Conservation (phyloP, 2,888 invertebrate species). For the Ecliptopera silaceata region DNA sequence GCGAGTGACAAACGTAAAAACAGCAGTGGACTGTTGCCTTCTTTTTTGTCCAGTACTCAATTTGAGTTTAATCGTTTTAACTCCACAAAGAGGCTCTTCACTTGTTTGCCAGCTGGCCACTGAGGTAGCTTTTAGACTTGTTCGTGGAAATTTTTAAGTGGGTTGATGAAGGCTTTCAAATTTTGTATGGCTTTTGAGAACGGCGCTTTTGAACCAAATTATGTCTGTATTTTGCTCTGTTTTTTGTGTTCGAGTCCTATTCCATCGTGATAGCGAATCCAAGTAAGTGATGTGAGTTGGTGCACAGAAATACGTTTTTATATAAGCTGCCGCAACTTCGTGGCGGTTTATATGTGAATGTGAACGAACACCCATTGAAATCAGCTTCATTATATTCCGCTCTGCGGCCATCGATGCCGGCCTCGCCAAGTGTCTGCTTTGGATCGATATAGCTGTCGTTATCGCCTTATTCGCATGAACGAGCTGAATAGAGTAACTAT, state of each 20-base stretch:
- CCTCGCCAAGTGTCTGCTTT: slow-evolving; percentile 31
- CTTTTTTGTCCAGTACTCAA: slow-evolving; percentile 22
- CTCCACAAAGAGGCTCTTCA: slow-evolving; percentile 18
- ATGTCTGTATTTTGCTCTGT: not conserved
- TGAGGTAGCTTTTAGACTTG: slow-evolving; percentile 18
- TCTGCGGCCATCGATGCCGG: slow-evolving; percentile 37
- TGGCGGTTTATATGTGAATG: slow-evolving; percentile 2
- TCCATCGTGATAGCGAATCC: slow-evolving; percentile 1
- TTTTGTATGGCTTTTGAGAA: not conserved
- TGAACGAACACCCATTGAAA: slow-evolving; percentile 10
- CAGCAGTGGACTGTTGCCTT: slow-evolving; percentile 21
- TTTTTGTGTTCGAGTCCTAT: not conserved
- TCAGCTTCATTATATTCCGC: slow-evolving; percentile 49
- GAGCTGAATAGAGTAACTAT: slow-evolving; percentile 22
- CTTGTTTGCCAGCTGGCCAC: slow-evolving; percentile 23
- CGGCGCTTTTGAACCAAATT: not conserved
- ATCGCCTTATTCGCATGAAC: slow-evolving; percentile 36
- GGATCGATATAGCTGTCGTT: slow-evolving; percentile 46
- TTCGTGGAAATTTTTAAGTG: slow-evolving; percentile 18
- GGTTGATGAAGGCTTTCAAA: slow-evolving; percentile 6
- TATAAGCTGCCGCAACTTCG: not conserved
- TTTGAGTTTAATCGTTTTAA: slow-evolving; percentile 25
- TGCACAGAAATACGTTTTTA: not conserved
- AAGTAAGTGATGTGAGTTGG: not conserved
- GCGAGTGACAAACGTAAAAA: slow-evolving; percentile 37